phyloP scores from a whole-genome alignment of 2,797 vertebrate genomes.

The Echiichthys vipera region DNA sequence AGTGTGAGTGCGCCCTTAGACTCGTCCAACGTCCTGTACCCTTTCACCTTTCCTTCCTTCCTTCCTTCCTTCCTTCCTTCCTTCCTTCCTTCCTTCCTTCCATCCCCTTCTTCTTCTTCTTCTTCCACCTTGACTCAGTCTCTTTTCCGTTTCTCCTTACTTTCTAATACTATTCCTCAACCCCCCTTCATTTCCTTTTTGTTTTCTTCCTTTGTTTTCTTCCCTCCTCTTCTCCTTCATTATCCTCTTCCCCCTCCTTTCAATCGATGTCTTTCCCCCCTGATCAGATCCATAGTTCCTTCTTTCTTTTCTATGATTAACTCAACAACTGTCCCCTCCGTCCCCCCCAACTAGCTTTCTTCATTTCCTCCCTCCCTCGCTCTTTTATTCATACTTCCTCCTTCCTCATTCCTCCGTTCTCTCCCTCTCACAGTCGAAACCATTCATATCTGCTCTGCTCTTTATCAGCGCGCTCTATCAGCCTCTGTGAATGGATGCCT shows the following conservation, averaged over 20 bases:
- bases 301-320: not conserved
- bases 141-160: not conserved
- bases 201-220: not conserved
- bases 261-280: fast-evolving
- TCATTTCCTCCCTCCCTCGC: not conserved
- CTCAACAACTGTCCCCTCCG: not conserved
- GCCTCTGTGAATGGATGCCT: slow-evolving; percentile 60
- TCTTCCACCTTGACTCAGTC: not conserved
- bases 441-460: slow-evolving; percentile 29
- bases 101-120: not conserved
- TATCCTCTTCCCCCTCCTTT: not conserved
- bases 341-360: not conserved
- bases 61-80: not conserved
- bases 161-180: no score
- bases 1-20: no score
- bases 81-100: not conserved
- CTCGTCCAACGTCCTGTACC: no score
- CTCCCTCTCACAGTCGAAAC: not conserved
- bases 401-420: not conserved
- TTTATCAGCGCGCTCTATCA: slow-evolving; percentile 64
- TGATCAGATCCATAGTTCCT: not conserved
- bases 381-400: not conserved
- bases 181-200: not conserved
- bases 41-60: not conserved
- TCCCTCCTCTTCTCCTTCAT: not conserved